These are phyloP conservation scores for Trididemnum nubilum DNA, from an alignment of 23 tunicate species.

Conservation along the genomic window DNA sequence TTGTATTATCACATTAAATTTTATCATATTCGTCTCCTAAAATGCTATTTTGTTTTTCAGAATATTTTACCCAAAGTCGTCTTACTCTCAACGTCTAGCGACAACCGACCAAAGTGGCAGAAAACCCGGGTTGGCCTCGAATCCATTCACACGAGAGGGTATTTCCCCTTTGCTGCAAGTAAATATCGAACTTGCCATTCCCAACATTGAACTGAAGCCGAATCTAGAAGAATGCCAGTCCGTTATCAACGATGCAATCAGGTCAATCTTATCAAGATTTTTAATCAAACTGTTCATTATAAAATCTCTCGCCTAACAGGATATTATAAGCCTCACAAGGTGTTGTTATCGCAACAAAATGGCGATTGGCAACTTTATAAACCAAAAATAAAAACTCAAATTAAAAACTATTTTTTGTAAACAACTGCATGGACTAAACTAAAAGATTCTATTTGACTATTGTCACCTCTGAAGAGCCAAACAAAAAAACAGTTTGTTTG, in stretches of 20 bases:
- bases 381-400: no score
- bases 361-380: no score
- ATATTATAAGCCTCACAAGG: not conserved
- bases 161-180: constrained; percentile 78
- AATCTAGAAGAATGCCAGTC: constrained; percentile 90
- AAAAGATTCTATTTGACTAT: no score
- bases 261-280: constrained; percentile 27
- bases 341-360: no score
- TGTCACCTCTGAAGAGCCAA: no score
- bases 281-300: not conserved
- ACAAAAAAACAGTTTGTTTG: no score
- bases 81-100: constrained; percentile 62
- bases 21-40: no score
- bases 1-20: no score
- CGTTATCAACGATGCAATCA: constrained; percentile 70
- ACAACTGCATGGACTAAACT: no score
- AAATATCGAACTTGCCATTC: constrained; percentile 90
- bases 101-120: constrained; percentile 3
- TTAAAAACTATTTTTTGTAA: no score
- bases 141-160: constrained; percentile 41
- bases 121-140: constrained; percentile 19
- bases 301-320: not conserved
- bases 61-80: constrained; percentile 87
- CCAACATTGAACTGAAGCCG: constrained; percentile 84
- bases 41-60: no score